Evolutionary conservation across 2,113 vertebrate species (phyloP), one percentile per base, ranked within the genome.

Genomic region (Centropristis striata): DNA sequence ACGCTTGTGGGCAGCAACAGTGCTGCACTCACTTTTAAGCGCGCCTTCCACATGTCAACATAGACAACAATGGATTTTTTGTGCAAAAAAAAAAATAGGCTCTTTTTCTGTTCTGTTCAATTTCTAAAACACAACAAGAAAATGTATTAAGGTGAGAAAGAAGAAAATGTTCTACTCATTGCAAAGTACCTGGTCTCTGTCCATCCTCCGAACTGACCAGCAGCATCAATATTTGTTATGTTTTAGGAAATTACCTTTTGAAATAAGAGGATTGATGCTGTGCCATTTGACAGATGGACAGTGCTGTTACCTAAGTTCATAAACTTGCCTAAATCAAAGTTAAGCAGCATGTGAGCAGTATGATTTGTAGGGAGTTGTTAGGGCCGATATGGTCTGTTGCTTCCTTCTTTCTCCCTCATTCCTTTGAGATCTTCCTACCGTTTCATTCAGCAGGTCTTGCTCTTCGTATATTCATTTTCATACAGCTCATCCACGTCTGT

Each of bases 321-420:
- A 77, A 86, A 44, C 41, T 28, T 5, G 15, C 61, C 54, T 53
- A 58, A 81, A 76, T 47, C 61, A 41, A 23, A 78, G 83, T 71
- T n/a, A 27, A 10, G 6, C 37, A 8, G 8, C 36, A 5, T 37
- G 36, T 37, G 71, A 71, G 46, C 51, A 27, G 11, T 71, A 60
- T 78, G 85, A 86, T 90, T 87, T 83, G 74, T 37, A 37, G 15
- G 47, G 36, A 86, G 82, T 63, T 85, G 63, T 83, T 86, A 78
- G 75, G 63, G 42, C 73, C 18, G 86, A 90, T 80, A 68, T 49
- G 55, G 88, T 91, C 86, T 85, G 44, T 3, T 46, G 25, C 73
- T 37, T 46, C 18, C 21, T 6, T 39, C 28, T 25, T 15, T n/a
- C 18, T 27, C 65, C 25, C 23, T 64, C 32, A 16, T 86, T 85